Conservation (phyloP, 2,113 vertebrate genomes). For the Chloropsis hardwickii region DNA sequence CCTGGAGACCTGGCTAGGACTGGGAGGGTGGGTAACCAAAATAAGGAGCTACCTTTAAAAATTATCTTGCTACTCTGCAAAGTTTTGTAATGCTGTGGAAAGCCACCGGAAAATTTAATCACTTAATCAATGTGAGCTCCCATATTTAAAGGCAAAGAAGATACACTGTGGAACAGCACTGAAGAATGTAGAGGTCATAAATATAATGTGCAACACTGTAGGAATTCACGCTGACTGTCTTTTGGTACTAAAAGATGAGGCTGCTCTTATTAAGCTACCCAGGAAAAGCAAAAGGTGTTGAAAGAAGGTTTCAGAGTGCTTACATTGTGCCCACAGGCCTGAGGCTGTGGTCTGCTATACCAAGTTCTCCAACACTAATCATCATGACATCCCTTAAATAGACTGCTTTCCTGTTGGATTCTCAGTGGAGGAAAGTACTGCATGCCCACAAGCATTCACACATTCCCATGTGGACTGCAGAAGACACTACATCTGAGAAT, state of each 20-base stretch:
- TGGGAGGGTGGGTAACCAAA: neutral
- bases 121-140: neutral
- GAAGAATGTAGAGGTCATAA: neutral
- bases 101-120: neutral
- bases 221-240: neutral
- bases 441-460: neutral
- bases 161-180: neutral
- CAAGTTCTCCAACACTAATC: neutral
- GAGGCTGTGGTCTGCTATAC: neutral
- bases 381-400: neutral
- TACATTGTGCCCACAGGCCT: accelerated
- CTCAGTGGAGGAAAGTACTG: neutral
- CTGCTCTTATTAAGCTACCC: neutral
- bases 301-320: neutral
- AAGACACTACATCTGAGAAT: neutral
- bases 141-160: neutral
- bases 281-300: neutral
- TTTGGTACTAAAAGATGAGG: neutral
- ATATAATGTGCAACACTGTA: neutral
- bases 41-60: neutral
- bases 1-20: neutral
- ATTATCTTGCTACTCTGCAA: neutral
- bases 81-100: neutral
- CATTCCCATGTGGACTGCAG: neutral
- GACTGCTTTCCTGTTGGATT: neutral